Evolutionary conservation across 2,797 vertebrate species (phyloP).

Genomic region (Ataeniobius toweri): DNA sequence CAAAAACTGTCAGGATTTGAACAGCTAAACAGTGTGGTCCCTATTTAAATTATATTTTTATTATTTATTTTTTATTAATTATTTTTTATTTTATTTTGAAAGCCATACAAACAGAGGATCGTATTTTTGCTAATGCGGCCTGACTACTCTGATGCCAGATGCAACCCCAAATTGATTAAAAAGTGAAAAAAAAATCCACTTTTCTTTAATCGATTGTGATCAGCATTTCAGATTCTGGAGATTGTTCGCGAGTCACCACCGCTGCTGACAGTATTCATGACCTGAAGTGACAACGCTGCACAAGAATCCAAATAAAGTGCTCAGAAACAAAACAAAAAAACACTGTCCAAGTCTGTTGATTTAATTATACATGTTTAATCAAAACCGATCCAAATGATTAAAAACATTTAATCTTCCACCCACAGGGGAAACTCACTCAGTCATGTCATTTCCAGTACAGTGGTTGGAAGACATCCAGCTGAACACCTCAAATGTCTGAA

Average conservation of each 20-base stretch:
- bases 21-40: slow-evolving; percentile 12
- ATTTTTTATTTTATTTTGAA: background rate
- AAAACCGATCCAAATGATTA: slow-evolving; percentile 12
- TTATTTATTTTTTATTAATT: background rate
- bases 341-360: background rate
- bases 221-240: slow-evolving; percentile 8
- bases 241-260: background rate
- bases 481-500: slow-evolving; percentile 39
- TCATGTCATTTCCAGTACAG: slow-evolving; percentile 25
- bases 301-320: slow-evolving; percentile 13
- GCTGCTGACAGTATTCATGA: slow-evolving; percentile 12
- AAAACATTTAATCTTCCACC: slow-evolving; percentile 38
- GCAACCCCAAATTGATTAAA: background rate
- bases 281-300: slow-evolving; percentile 11
- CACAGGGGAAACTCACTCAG: slow-evolving; percentile 12
- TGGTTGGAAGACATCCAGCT: slow-evolving; percentile 25
- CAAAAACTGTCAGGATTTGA: slow-evolving; percentile 12
- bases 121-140: background rate
- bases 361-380: slow-evolving; percentile 17
- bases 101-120: background rate
- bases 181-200: background rate
- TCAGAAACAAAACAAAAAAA: background rate
- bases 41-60: background rate
- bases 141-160: background rate
- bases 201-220: slow-evolving; percentile 16